These are phyloP conservation scores for Archips xylosteana DNA, from an alignment of 2,888 invertebrate species.

Conservation along the genomic window DNA sequence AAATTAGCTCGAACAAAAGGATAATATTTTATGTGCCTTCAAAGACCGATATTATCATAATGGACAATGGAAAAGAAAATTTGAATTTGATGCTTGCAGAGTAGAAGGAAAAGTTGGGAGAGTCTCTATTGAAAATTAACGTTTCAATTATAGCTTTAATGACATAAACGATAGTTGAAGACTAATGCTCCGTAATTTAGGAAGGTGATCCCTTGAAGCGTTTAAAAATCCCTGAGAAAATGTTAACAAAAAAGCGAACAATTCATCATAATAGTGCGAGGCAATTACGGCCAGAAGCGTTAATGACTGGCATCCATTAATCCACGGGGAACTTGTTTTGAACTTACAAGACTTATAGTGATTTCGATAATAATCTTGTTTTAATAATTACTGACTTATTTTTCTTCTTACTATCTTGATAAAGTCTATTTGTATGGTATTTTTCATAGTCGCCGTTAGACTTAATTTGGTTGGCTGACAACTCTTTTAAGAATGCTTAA, in stretches of 20 bases:
- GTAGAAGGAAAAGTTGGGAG: conserved; percentile 29
- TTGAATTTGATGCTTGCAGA: conserved; percentile 12
- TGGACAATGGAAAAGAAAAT: conserved; percentile 25
- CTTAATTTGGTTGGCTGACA: conserved; percentile 78
- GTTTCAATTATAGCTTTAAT: conserved; percentile 63
- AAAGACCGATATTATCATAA: conserved; percentile 32
- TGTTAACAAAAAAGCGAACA: conserved; percentile 76
- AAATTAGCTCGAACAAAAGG: conserved; percentile 72
- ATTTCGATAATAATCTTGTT: conserved; percentile 84
- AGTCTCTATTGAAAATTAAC: conserved; percentile 53
- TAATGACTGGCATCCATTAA: conserved; percentile 81
- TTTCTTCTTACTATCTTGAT: conserved; percentile 81
- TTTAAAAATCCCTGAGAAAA: conserved; percentile 74
- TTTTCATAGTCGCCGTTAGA: conserved; percentile 69
- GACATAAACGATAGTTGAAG: conserved; percentile 57
- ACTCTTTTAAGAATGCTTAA: conserved; percentile 76
- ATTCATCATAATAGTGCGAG: conserved; percentile 82
- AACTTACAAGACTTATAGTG: conserved; percentile 75
- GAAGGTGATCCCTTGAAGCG: conserved; percentile 71
- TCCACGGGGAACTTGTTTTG: conserved; percentile 79
- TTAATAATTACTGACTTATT: conserved; percentile 82
- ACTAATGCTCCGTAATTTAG: conserved; percentile 62
- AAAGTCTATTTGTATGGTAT: conserved; percentile 78
- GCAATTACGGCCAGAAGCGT: conserved; percentile 82
- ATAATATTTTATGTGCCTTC: conserved; percentile 56